These are phyloP conservation scores for Ifrita kowaldi DNA, from an alignment of 2,113 vertebrate genomes.

Conservation along the genomic window DNA sequence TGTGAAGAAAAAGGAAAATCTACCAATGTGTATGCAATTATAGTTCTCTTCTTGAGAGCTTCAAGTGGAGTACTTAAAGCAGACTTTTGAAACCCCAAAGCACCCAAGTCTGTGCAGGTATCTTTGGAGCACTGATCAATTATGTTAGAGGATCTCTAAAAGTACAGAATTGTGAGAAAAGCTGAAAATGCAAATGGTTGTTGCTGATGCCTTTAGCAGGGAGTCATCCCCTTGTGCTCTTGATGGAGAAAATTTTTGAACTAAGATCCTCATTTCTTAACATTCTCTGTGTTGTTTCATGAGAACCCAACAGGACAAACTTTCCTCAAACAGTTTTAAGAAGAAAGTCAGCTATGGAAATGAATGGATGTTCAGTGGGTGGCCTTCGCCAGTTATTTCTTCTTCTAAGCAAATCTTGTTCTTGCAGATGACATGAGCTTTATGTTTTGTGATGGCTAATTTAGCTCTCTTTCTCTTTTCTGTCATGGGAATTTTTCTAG, in stretches of 20 bases:
- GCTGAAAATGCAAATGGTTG: constrained; percentile 16
- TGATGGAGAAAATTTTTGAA: background rate
- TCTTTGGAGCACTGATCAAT: background rate
- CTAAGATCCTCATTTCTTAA: constrained; percentile 7
- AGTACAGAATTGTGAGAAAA: background rate
- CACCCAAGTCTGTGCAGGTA: background rate
- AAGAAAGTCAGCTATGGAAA: background rate
- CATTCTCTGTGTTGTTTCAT: background rate
- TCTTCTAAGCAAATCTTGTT: background rate
- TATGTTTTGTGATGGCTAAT: background rate
- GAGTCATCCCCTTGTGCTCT: background rate
- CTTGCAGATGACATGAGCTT: background rate
- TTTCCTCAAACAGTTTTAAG: background rate
- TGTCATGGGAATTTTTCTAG: background rate
- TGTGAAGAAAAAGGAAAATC: background rate
- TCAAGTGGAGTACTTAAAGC: background rate
- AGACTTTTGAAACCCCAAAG: background rate
- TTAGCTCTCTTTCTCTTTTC: background rate
- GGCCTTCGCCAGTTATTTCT: background rate
- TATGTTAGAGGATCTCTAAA: background rate
- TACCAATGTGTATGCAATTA: background rate
- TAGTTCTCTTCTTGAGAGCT: background rate
- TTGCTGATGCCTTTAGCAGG: background rate
- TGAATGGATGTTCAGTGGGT: background rate
- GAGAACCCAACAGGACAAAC: background rate